A percentile compares a stretch with the other conserved stretches of the same genome.
phyloP scores from a whole-genome alignment of 1,140 invertebrate species.

The Trinorchestia longiramus region DNA sequence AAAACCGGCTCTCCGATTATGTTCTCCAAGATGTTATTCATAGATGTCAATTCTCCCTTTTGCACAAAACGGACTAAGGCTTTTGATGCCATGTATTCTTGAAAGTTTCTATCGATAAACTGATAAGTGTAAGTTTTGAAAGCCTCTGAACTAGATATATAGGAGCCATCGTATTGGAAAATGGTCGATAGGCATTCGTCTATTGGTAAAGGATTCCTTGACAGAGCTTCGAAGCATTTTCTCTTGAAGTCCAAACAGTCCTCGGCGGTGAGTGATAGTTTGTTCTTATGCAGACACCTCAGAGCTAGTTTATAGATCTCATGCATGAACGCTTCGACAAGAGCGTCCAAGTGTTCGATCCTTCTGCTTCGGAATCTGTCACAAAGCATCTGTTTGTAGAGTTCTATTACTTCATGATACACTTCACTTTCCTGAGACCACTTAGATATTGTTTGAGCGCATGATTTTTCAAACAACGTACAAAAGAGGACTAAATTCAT shows the following conservation, averaged over 20 bases:
- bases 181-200: slow-evolving; percentile 9
- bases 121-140: not conserved
- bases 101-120: not conserved
- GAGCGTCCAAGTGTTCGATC: not conserved
- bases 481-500: not conserved
- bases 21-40: not conserved
- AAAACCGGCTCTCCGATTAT: not conserved
- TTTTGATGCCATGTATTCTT: slow-evolving; percentile 35
- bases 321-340: slow-evolving; percentile 9
- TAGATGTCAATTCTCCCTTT: not conserved
- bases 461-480: not conserved
- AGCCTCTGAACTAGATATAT: not conserved
- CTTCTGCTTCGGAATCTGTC: not conserved
- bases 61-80: not conserved
- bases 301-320: not conserved
- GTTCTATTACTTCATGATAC: not conserved
- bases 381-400: slow-evolving; percentile 1
- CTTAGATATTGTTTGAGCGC: not conserved
- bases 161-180: slow-evolving; percentile 10
- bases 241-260: not conserved
- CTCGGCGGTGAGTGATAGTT: not conserved
- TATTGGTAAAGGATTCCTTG: slow-evolving; percentile 6
- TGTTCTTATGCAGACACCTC: not conserved
- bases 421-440: slow-evolving; percentile 12
- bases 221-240: not conserved